Evolutionary conservation across 2,113 vertebrate species (phyloP), one percentile per base, ranked within the genome.

Genomic region (Potamarius usumacintae): DNA sequence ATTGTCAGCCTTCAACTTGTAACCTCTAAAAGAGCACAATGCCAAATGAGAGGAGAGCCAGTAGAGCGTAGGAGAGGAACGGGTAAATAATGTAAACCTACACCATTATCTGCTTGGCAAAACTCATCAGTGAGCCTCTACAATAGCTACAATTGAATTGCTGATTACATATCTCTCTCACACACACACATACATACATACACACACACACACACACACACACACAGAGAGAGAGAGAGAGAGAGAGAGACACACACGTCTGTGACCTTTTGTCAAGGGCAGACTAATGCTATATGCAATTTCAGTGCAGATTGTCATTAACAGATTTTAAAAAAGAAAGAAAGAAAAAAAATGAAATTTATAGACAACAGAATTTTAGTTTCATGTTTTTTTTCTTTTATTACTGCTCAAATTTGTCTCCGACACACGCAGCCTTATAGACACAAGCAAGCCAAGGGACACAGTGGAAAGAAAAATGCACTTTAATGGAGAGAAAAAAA

Each of bases 61-160:
- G 92, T 90, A 92, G 92, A 93, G 92, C 84, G 60, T 79, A 77
- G 57, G 82, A 69, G 63, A 88, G 84, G 14, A 88, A 67, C 34
- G 72, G 77, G 76, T 98, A 97, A 96, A 99, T 97, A 98, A 98
- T 97, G 98, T 77, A 87, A 87, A 83, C 71, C 81, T 97, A 98
- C 98, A 97, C 97, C 96, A 97, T 98, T 98, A 98, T 97, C 97
- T 96, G 96, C 96, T 96, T 96, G 97, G 96, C 95, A 96, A 95
- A 96, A 96, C 96, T 97, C 96, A 96, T 97, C 96, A 95, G 94
- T 93, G 91, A 87, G 92, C 92, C 92, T 77, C 92, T 91, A 95
- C 94, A 94, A 94, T 95, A 93, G 93, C 93, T 92, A 92, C 93
- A 92, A 94, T 94, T 95, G 93, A 95, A 94, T 94, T 94, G 94